Conservation (phyloP, 2,113 vertebrate species). For the Naja naja region DNA sequence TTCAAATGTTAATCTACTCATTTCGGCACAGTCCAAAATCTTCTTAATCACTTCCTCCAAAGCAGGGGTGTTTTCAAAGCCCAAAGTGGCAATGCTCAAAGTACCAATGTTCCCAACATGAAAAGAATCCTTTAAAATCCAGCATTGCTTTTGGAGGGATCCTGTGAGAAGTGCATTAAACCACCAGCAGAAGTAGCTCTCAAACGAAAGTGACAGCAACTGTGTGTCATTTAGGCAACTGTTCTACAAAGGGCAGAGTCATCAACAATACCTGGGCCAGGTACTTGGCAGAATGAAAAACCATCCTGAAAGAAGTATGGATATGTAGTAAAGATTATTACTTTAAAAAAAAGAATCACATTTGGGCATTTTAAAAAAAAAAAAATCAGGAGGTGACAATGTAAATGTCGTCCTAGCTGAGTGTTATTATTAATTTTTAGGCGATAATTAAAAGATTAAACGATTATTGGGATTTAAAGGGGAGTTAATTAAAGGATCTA, state of each 20-base stretch:
- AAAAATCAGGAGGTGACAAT: rapidly evolving
- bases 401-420: neutral
- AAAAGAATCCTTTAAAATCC: neutral
- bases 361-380: neutral
- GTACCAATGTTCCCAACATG: neutral
- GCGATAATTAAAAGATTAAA: too few species aligned
- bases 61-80: neutral
- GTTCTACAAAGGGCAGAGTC: neutral
- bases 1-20: too few species aligned
- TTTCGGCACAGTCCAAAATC: too few species aligned
- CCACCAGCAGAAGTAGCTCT: neutral
- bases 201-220: neutral
- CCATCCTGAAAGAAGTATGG: neutral
- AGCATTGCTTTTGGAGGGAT: neutral
- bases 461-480: too few species aligned
- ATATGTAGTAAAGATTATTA: neutral
- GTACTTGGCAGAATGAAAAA: neutral
- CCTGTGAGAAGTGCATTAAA: neutral
- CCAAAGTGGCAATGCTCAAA: neutral
- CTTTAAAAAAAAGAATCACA: neutral
- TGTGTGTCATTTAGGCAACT: neutral
- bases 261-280: neutral
- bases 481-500: too few species aligned
- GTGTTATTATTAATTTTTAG: too few species aligned
- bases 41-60: too few species aligned